Evolutionary conservation across 1,140 invertebrate species (phyloP).

Genomic region (Adoxophyes honmai): DNA sequence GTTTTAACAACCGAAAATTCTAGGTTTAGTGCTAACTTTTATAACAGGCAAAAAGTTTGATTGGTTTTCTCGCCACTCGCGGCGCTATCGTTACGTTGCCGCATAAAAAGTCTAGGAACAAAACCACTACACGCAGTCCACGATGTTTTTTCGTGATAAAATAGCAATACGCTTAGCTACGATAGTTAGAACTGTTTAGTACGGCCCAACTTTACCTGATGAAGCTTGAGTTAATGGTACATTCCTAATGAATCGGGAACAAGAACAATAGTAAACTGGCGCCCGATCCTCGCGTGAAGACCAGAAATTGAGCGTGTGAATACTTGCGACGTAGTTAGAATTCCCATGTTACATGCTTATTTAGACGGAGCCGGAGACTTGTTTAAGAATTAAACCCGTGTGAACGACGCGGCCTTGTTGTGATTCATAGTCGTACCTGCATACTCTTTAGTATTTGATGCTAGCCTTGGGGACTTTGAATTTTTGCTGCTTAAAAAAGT

Average conservation of each 20-base stretch:
- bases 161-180: no score
- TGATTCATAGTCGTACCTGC: slow-evolving; percentile 2
- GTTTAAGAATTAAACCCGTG: slow-evolving; percentile 34
- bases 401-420: slow-evolving; percentile 54
- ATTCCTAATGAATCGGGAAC: no score
- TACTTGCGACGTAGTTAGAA: slow-evolving; percentile 20
- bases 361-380: slow-evolving; percentile 15
- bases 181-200: no score
- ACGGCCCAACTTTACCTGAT: no score
- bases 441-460: not conserved
- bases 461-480: no score
- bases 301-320: slow-evolving; percentile 24
- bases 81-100: slow-evolving; percentile 5
- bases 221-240: no score
- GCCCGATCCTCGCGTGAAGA: not conserved
- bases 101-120: slow-evolving; percentile 1
- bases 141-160: no score
- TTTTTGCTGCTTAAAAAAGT: no score
- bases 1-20: not conserved
- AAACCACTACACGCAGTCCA: not conserved
- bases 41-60: slow-evolving; percentile 15
- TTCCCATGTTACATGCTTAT: slow-evolving; percentile 25
- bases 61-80: slow-evolving; percentile 7
- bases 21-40: slow-evolving; percentile 10
- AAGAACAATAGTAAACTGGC: no score